Percentiles rank a stretch among this genome's conserved stretches.
Evolutionary conservation across 2,113 vertebrate species (phyloP).

Genomic region (Hemicordylus capensis): DNA sequence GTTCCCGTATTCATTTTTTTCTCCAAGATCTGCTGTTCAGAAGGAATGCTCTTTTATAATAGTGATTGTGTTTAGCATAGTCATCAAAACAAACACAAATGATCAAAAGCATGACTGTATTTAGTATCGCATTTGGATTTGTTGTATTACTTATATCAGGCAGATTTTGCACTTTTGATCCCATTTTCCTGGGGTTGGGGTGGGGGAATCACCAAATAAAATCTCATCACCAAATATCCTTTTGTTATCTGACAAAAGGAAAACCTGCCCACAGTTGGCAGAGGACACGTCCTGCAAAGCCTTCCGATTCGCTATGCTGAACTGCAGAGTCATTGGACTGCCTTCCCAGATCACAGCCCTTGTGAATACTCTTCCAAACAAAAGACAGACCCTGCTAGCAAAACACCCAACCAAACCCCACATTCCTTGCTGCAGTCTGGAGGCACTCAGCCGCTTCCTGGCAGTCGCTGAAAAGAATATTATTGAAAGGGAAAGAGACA

Average conservation of each 20-base stretch:
- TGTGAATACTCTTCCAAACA: neutral
- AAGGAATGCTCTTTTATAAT: too few species aligned
- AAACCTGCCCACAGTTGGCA: neutral
- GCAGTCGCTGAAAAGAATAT: slow-evolving; percentile 20
- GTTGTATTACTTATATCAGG: neutral
- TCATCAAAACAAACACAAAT: too few species aligned
- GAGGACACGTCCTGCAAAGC: neutral
- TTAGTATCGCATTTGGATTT: too few species aligned
- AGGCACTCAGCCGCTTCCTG: neutral
- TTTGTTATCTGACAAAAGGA: neutral
- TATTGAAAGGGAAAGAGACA: neutral
- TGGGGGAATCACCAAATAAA: too few species aligned
- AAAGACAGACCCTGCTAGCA: neutral
- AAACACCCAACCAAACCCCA: neutral
- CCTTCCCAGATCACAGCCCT: neutral
- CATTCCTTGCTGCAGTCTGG: neutral
- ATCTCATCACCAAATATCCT: neutral
- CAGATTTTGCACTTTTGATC: too few species aligned
- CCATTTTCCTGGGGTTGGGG: too few species aligned
- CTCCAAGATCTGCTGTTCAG: too few species aligned
- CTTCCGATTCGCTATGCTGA: neutral
- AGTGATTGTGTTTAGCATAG: too few species aligned
- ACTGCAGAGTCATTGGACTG: neutral
- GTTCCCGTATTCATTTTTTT: too few species aligned
- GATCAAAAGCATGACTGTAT: neutral